A percentile compares a stretch with the other conserved stretches of the same genome.
These are phyloP conservation scores for Falcunculus frontatus DNA, from an alignment of 2,113 vertebrate genomes.

Conservation along the genomic window DNA sequence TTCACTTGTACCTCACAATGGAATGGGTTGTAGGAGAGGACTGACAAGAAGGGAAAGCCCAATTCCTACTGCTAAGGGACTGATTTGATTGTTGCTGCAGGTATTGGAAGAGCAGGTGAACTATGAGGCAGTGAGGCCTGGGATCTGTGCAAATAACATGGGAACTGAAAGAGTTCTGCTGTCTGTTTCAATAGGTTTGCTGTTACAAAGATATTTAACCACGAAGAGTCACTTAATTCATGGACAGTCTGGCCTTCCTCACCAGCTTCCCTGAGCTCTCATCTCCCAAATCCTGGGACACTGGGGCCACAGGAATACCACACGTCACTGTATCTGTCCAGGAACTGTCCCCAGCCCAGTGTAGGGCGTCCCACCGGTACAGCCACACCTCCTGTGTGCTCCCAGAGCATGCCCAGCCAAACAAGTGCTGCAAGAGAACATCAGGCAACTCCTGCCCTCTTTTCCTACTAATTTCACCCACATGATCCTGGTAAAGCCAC, in stretches of 20 bases:
- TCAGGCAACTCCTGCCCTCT: neutral
- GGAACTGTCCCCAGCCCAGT: accelerated
- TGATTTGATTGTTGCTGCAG: neutral
- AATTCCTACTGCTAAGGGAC: neutral
- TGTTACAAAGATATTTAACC: neutral
- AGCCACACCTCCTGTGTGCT: neutral
- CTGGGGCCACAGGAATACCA: neutral
- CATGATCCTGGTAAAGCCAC: accelerated
- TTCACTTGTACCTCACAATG: neutral
- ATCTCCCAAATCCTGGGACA: neutral
- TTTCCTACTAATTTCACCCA: neutral
- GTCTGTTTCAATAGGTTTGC: neutral
- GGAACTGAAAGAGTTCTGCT: neutral
- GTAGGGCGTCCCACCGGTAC: neutral
- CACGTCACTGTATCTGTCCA: accelerated
- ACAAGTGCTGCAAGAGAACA: neutral
- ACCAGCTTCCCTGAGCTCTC: neutral
- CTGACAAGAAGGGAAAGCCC: neutral
- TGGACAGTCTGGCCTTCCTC: neutral
- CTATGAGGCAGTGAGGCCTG: neutral
- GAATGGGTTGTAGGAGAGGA: neutral
- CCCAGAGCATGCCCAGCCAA: neutral
- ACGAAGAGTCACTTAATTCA: neutral
- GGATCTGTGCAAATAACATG: neutral
- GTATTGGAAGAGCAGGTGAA: neutral